These are phyloP conservation scores for Mus minutoides DNA, from an alignment of 2,797 vertebrate genomes.

Conservation along the genomic window DNA sequence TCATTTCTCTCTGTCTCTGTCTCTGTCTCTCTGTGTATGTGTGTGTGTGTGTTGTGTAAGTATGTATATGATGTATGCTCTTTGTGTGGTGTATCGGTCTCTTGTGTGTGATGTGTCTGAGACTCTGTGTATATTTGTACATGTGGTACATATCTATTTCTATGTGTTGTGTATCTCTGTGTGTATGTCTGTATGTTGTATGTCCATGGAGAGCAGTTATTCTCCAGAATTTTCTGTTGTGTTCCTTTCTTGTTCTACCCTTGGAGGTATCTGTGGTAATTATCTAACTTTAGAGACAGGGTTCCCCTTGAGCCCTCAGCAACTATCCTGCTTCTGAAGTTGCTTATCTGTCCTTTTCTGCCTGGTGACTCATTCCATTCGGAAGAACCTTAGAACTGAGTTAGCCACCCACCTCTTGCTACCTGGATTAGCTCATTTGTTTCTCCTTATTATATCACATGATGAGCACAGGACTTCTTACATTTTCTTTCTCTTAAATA, in stretches of 20 bases:
- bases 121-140: not conserved
- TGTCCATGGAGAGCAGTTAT: not conserved
- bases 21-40: no score
- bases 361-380: slow-evolving; percentile 61
- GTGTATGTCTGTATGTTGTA: not conserved
- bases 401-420: not conserved
- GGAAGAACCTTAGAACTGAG: slow-evolving; percentile 54
- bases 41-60: not conserved
- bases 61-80: not conserved
- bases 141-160: not conserved
- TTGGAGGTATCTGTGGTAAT: no score
- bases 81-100: not conserved
- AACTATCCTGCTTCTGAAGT: slow-evolving; percentile 12
- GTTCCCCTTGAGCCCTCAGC: not conserved
- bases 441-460: slow-evolving; percentile 61
- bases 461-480: not conserved
- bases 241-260: not conserved
- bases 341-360: slow-evolving; percentile 5
- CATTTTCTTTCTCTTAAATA: not conserved
- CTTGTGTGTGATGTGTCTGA: not conserved
- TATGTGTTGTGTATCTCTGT: not conserved
- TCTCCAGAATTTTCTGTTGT: not conserved
- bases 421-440: not conserved
- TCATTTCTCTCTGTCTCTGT: no score
- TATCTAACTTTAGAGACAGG: fast-evolving